A percentile compares a stretch with the other conserved stretches of the same genome.
Evolutionary conservation across 2,888 invertebrate species (phyloP).

Genomic region (Chironomus riparius): DNA sequence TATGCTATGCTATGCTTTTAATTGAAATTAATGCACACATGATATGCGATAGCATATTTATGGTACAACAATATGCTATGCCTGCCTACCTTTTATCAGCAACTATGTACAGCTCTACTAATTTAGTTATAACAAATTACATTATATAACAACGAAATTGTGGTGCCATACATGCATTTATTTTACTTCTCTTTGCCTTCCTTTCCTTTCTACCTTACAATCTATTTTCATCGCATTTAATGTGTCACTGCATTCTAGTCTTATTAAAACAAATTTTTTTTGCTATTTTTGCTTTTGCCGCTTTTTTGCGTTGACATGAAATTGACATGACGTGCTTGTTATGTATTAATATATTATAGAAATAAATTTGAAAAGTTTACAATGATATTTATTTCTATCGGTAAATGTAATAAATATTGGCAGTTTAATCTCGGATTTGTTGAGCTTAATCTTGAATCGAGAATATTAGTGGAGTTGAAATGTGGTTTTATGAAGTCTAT

Average conservation of each 20-base stretch:
- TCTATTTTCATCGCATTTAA: not conserved
- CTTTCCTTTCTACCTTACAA: not conserved
- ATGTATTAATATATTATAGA: not conserved
- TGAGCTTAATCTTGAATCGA: too few relatives aligned
- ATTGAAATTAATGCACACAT: not conserved
- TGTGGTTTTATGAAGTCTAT: too few relatives aligned
- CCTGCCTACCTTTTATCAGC: too few relatives aligned
- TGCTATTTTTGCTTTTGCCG: too few relatives aligned
- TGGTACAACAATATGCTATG: too few relatives aligned
- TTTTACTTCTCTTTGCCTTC: not conserved
- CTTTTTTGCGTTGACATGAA: not conserved
- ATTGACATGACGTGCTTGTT: not conserved
- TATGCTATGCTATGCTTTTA: not conserved
- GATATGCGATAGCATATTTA: not conserved
- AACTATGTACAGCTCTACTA: too few relatives aligned
- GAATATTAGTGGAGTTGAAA: too few relatives aligned
- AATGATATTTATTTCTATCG: not conserved
- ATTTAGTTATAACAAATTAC: too few relatives aligned
- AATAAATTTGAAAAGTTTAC: not conserved
- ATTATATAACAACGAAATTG: not conserved
- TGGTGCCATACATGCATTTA: not conserved
- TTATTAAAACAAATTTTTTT: too few relatives aligned
- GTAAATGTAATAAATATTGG: not conserved
- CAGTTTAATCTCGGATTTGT: not conserved
- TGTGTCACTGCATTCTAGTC: too few relatives aligned